Evolutionary conservation across 2,888 invertebrate genomes (phyloP), one percentile per base, ranked within the genome.

Genomic region (Philopedon plagiatum): DNA sequence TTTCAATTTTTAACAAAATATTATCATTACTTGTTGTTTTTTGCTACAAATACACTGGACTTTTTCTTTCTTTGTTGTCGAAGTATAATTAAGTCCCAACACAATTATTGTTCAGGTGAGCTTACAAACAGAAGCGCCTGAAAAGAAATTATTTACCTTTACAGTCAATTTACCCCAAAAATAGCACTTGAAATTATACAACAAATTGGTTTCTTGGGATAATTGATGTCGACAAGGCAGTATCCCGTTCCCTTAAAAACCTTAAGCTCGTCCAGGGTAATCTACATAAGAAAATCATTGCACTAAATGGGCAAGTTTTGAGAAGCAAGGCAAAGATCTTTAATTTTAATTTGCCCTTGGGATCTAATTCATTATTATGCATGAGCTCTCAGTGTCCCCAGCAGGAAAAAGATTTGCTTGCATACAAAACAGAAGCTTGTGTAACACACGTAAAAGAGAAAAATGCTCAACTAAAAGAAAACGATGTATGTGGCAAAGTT

Each of bases 321-420:
- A 85, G 85, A 85, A 84, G 83, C 83, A 66, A 65, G 71, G 64
- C 63, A 64, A 79, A 83, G 84, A 85, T 83, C 85, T 85, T 86
- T 86, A 85, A 86, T 85, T 86, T 86, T 86, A 86, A 86, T 86
- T 85, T 84, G 83, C 86, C 85, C 85, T 79, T 78, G 85, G 85
- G 86, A 86, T 80, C 84, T 85, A 84, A 86, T 86, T 86, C 86
- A 86, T 86, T 86, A 86, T 83, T 86, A 86, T 86, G 86, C 86
- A 86, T 86, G 85, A 86, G 85, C 80, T 84, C 82, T 82, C 80
- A 77, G 72, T 78, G 80, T 79, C 83, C 81, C 82, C 80, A 77
- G 79, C 78, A 77, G 80, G 81, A 82, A 84, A 83, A 83, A 84
- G 84, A 84, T 85, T 84, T 84, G 83, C 79, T 83, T 83, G 83